phyloP scores from a whole-genome alignment of 2,888 invertebrate genomes.

The Teleiodes luculella region DNA sequence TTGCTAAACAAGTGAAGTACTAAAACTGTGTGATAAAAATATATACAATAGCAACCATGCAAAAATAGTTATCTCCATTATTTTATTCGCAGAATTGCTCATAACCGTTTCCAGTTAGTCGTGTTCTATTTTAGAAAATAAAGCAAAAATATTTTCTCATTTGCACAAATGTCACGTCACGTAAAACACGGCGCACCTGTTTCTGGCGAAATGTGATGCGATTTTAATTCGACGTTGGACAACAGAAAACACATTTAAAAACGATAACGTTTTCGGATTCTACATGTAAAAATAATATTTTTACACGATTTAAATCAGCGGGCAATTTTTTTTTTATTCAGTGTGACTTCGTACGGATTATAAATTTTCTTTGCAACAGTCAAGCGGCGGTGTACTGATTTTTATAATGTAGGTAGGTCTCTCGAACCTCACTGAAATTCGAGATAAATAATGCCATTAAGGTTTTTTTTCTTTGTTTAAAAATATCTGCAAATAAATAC shows the following conservation, averaged over 20 bases:
- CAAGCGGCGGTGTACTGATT: background rate
- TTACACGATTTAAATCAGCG: background rate
- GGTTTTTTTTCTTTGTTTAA: too few species aligned
- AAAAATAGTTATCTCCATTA: too few species aligned
- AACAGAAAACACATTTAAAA: background rate
- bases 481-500: too few species aligned
- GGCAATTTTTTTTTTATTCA: too few species aligned
- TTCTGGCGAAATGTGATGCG: background rate
- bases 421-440: too few species aligned
- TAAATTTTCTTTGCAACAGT: background rate
- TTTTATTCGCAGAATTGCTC: too few species aligned
- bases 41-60: too few species aligned
- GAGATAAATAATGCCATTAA: too few species aligned
- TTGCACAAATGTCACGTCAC: background rate
- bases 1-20: too few species aligned
- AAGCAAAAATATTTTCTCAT: background rate
- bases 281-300: background rate
- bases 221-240: constrained; percentile 1
- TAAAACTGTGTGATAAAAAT: too few species aligned
- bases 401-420: background rate
- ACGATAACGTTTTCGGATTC: background rate
- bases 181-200: constrained; percentile 1
- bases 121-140: background rate
- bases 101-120: too few species aligned
- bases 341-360: background rate